Evolutionary conservation across 2,113 vertebrate genomes (phyloP), one percentile per base, ranked within the genome.

Genomic region (Rostratula benghalensis): DNA sequence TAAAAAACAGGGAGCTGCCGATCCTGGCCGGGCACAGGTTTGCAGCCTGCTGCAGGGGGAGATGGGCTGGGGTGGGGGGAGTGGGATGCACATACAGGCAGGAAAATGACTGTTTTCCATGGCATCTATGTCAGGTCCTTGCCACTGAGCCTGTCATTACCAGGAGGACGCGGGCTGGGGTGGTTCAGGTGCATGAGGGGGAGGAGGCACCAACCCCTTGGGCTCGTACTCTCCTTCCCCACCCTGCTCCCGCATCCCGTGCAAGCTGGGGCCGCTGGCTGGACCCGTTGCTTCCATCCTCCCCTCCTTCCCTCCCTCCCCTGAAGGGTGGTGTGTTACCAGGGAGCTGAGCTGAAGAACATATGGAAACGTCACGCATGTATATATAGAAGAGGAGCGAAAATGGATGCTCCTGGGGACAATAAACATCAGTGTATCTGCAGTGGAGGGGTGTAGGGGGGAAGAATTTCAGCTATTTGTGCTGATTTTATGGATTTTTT

Each of bases 321-420:
- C 67, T 21, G 83, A 27, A 87, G 82, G 90, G 10, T 53, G 85
- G 46, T 74, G 10, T 45, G 80, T 87, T 82, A 91, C 73, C 73
- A 48, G 94, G 92, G 88, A 95, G 94, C 90, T 35, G 20, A 88
- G 85, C 82, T 74, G 28, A 75, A 20, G 94, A 89, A 96, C 93
- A 95, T 92, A 93, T 94, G 90, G 92, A 94, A 93, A 93, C 65
- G 56, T 86, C 88, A 71, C 14, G 88, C 33, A 9, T 46, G 83
- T 87, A 75, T 77, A 63, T 96, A 71, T 64, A 89, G 92, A 21
- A 86, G 83, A 83, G 80, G 90, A 94, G 86, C 4, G 9, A 90
- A 93, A 94, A 97, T 95, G 96, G 92, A 93, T 94, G 94, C 88
- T 94, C 90, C 18, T 45, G 93, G 95, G 88, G 75, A 93, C 92